A percentile compares a stretch with the other conserved stretches of the same genome.
Evolutionary conservation across 2,113 vertebrate genomes (phyloP).

Genomic region (Indicator indicator): DNA sequence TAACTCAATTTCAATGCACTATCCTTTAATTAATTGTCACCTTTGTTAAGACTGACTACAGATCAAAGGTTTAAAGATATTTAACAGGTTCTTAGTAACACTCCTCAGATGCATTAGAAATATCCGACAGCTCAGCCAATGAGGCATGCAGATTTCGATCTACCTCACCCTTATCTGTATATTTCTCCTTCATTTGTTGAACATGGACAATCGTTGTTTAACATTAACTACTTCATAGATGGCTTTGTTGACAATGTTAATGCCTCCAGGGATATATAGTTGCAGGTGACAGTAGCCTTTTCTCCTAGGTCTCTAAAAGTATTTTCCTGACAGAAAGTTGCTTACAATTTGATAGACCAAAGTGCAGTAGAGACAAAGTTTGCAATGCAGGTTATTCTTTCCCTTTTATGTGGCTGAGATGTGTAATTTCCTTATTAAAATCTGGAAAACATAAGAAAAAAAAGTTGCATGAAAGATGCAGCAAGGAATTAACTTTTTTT

Average conservation of each 20-base stretch:
- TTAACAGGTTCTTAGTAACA: slow-evolving; percentile 73
- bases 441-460: background rate
- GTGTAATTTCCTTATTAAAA: background rate
- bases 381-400: background rate
- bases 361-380: background rate
- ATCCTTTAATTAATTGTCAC: slow-evolving; percentile 81
- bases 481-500: background rate
- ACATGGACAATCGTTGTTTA: slow-evolving; percentile 26
- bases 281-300: rapidly evolving
- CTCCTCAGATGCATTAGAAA: slow-evolving; percentile 68
- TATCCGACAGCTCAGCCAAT: slow-evolving; percentile 65
- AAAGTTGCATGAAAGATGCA: background rate
- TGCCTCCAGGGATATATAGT: background rate
- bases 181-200: slow-evolving; percentile 65
- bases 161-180: slow-evolving; percentile 54
- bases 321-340: background rate
- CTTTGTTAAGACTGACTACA: slow-evolving; percentile 77
- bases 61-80: slow-evolving; percentile 78
- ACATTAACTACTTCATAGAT: slow-evolving; percentile 37
- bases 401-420: rapidly evolving
- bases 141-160: slow-evolving; percentile 68
- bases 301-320: background rate
- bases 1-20: slow-evolving; percentile 75
- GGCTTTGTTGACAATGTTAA: background rate
- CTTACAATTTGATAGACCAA: background rate